phyloP scores from a whole-genome alignment of 2,113 vertebrate species.

The Myotis brandtii region DNA sequence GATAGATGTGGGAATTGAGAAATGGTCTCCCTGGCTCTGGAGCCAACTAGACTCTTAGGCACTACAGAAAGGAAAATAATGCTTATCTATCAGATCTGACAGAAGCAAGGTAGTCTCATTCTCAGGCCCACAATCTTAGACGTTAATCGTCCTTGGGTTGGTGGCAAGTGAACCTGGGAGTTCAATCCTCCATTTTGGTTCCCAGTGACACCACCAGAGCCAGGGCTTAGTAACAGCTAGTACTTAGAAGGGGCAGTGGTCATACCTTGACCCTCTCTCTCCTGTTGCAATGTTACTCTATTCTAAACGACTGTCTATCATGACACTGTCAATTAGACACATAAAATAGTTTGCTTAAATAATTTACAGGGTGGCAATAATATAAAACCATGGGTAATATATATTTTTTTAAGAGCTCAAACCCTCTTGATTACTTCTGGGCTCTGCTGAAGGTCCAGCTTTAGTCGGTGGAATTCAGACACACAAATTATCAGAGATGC shows the following conservation, averaged over 20 bases:
- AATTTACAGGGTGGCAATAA: not conserved
- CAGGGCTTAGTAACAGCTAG: not conserved
- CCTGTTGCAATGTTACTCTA: not conserved
- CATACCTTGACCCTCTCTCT: not conserved
- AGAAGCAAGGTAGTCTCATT: not conserved
- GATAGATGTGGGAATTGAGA: not conserved
- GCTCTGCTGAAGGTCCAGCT: not conserved
- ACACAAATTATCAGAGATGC: not conserved
- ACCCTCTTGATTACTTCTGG: constrained; percentile 9
- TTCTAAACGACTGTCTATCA: constrained; percentile 18
- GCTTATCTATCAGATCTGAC: not conserved
- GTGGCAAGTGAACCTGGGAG: not conserved
- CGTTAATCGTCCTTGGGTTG: not conserved
- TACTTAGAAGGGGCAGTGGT: not conserved
- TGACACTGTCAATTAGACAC: not conserved
- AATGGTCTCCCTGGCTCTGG: not conserved
- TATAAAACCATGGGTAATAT: not conserved
- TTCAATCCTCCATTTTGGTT: not conserved
- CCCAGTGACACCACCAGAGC: not conserved
- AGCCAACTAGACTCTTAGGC: not conserved
- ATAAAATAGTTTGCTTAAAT: constrained; percentile 40
- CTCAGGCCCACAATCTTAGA: not conserved
- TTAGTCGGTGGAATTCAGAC: not conserved
- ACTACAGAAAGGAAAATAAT: not conserved
- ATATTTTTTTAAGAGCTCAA: not conserved